A percentile compares a stretch with the other conserved stretches of the same genome.
Conservation (phyloP, 1,140 invertebrate genomes). For the Magallana angulata region DNA sequence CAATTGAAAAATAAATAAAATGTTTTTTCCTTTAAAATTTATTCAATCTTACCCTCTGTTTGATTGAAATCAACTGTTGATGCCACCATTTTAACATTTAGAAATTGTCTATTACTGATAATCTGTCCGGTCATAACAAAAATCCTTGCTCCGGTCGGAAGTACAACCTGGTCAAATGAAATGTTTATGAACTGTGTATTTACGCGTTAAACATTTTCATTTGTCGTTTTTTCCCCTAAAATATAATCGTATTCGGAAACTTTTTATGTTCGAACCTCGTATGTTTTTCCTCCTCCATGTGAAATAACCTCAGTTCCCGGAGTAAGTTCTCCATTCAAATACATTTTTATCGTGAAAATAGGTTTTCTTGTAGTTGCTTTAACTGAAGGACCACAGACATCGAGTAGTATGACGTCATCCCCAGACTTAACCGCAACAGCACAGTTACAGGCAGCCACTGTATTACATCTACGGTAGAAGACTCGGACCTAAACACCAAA, state of each 20-base stretch:
- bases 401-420: constrained; percentile 75
- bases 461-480: constrained; percentile 63
- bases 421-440: constrained; percentile 69
- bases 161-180: constrained; percentile 45
- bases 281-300: constrained; percentile 56
- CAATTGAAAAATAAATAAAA: too few relatives aligned
- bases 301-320: constrained; percentile 63
- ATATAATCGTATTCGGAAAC: too few relatives aligned
- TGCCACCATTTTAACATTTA: constrained; percentile 64
- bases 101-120: constrained; percentile 39
- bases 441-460: constrained; percentile 73
- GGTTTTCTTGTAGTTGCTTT: constrained; percentile 44
- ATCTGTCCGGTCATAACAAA: constrained; percentile 43
- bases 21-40: too few relatives aligned
- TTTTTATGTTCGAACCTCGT: constrained; percentile 45
- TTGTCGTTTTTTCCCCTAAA: too few relatives aligned
- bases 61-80: constrained; percentile 63
- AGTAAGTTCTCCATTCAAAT: constrained; percentile 67
- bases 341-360: constrained; percentile 54
- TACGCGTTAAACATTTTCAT: too few relatives aligned
- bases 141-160: constrained; percentile 61
- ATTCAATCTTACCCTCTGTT: constrained; percentile 62
- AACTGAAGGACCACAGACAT: constrained; percentile 61
- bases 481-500: constrained; percentile 55
- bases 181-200: too few relatives aligned